Evolutionary conservation across 2,797 vertebrate genomes (phyloP).

Genomic region (Buceros bicornis): DNA sequence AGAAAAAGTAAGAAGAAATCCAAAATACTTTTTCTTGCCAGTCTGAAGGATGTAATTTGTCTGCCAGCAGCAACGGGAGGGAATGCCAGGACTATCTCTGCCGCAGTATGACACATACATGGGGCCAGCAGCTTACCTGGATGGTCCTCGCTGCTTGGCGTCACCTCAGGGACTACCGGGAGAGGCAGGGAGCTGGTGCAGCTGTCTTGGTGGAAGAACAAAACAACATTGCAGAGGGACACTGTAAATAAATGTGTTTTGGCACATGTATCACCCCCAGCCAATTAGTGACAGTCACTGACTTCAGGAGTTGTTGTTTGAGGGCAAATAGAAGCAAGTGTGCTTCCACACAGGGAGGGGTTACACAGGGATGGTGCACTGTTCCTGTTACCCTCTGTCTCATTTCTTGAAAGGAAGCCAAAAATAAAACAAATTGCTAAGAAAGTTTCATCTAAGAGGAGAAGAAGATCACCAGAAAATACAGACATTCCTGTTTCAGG

Average conservation of each 20-base stretch:
- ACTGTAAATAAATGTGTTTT: neutral
- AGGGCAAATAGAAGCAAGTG: neutral
- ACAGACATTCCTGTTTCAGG: neutral
- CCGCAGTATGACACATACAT: accelerated
- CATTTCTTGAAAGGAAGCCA: neutral
- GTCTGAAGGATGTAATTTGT: neutral
- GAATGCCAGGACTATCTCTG: neutral
- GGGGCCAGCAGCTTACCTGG: constrained; percentile 10
- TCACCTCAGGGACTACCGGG: neutral
- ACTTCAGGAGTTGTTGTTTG: neutral
- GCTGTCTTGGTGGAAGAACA: constrained; percentile 50
- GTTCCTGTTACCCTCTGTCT: neutral
- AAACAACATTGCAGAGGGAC: neutral
- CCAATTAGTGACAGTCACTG: neutral
- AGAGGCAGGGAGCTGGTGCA: constrained; percentile 49
- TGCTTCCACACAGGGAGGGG: neutral
- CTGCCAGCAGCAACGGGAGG: neutral
- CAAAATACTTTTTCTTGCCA: neutral
- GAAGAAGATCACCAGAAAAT: neutral
- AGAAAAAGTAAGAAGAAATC: neutral
- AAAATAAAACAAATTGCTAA: neutral
- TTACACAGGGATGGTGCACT: accelerated
- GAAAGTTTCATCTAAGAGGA: neutral
- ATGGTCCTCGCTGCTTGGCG: neutral
- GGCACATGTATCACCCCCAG: neutral